These are phyloP conservation scores for Meiosimyza platycephala DNA, from an alignment of 2,888 invertebrate genomes.

Conservation along the genomic window DNA sequence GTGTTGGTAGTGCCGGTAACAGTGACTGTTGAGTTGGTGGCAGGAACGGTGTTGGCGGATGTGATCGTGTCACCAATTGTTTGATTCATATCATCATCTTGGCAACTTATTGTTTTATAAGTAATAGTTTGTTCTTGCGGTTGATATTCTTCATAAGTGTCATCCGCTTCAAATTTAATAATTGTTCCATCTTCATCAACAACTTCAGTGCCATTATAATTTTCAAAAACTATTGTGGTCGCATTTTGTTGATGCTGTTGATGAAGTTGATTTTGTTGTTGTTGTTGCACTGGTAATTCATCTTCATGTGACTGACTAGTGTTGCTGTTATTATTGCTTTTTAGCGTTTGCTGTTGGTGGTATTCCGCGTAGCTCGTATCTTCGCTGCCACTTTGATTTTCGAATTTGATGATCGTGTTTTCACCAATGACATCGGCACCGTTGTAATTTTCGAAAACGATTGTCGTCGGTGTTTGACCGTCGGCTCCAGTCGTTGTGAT, in stretches of 20 bases:
- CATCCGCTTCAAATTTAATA: slow-evolving; percentile 50
- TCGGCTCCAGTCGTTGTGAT: slow-evolving; percentile 59
- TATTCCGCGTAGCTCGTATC: slow-evolving; percentile 20
- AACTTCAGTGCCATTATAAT: slow-evolving; percentile 23
- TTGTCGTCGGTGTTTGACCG: slow-evolving; percentile 57
- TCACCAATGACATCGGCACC: slow-evolving; percentile 51
- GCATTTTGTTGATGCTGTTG: slow-evolving; percentile 3
- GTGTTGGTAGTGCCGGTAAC: slow-evolving; percentile 44
- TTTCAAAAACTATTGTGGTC: slow-evolving; percentile 21
- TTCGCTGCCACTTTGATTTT: slow-evolving; percentile 42
- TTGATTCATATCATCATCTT: slow-evolving; percentile 45
- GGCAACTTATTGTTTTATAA: slow-evolving; percentile 52
- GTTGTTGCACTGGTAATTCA: not conserved
- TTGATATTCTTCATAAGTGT: slow-evolving; percentile 59
- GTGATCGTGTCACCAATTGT: slow-evolving; percentile 46
- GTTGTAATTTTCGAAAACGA: slow-evolving; percentile 62
- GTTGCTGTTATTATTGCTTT: not conserved
- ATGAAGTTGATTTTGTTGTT: not conserved
- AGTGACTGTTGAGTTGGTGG: slow-evolving; percentile 6
- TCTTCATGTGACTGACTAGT: not conserved
- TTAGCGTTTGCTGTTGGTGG: slow-evolving; percentile 13
- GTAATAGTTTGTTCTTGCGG: slow-evolving; percentile 45
- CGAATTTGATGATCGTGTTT: slow-evolving; percentile 57
- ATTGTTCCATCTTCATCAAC: slow-evolving; percentile 40
- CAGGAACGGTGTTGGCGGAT: not conserved